Base-by-base conservation (phyloP, 2,113 vertebrate species). In the Callipepla squamata region DNA sequence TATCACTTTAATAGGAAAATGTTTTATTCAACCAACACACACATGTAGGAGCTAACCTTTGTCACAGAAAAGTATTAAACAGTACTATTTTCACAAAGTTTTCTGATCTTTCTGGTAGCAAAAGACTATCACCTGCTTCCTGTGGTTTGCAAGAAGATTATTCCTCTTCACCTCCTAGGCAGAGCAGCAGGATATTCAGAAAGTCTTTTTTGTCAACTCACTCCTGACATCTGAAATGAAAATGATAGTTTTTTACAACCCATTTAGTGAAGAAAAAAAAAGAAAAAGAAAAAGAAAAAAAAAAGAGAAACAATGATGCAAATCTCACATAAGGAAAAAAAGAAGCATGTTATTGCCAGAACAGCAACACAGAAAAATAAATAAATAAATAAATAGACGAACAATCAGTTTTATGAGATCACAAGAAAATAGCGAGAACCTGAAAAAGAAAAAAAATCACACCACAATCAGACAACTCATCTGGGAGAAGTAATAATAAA, bases 141-240 rank as follows among this genome's bases (percentile, higher is more conserved):
- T 82, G 63, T 55, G 28, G 45, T 15, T 3, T 82, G 78, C 74
- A 84, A 89, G 79, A 85, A 67, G 67, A 84, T 89, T 95, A 77
- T 53, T 91, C 67, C 74, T 74, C 85, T 73, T 67, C 92, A 80
- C 75, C 79, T 96, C 88, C 79, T 61, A 94, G 90, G 85, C 79
- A 95, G 63, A 94, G 63, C 89, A 93, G 63, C 74, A 80, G 70
- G 72, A 10, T 87, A 92, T 51, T 72, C 87, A 92, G 75, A 85
- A 91, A 89, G n/a, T 68, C 62, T 2, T 74, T 48, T 93, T 82
- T 95, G 87, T 85, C 75, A 62, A 74, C 32, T 91, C 63, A 50
- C 10, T 93, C 59, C 81, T 77, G 32, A 65, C 32, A 87, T 65
- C 47, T 82, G 85, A 93, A 91, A 91, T 57, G 63, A 95, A 92